Evolutionary conservation across 2,888 invertebrate genomes (phyloP), one percentile per base, ranked within the genome.

Genomic region (Campopleginae sp.): DNA sequence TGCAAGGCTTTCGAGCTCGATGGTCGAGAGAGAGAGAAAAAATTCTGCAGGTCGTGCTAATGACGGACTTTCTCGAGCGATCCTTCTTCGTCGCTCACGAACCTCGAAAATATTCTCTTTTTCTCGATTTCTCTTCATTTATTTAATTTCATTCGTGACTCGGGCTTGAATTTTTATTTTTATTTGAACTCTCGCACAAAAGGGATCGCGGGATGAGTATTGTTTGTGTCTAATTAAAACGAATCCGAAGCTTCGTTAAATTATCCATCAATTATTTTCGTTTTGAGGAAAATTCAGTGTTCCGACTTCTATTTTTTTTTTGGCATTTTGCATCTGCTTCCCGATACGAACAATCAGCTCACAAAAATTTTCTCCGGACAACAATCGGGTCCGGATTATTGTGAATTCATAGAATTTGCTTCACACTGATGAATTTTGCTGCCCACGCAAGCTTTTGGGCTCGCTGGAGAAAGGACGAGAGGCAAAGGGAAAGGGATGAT

Each of bases 401-500:
- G 48, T 8, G 1, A 23, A 10, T 23, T 10, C 51, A 1, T n/a
- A n/a, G n/a, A n/a, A n/a, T n/a, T 42, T 42, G 42, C 10, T 42
- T 4, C 8, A 42, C n/a, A n/a, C n/a, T n/a, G n/a, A n/a, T n/a
- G n/a, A n/a, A n/a, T n/a, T n/a, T n/a, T n/a, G n/a, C n/a, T n/a
- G n/a, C n/a, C n/a, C n/a, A n/a, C n/a, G n/a, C n/a, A n/a, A n/a
- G n/a, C n/a, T n/a, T n/a, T n/a, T n/a, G n/a, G n/a, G n/a, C n/a
- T n/a, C n/a, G n/a, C n/a, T n/a, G n/a, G 70, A 66, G 58, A n/a
- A n/a, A 8, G 42, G 61, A 0, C n/a, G 7, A 23, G 87, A 38
- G 38, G 7, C 6, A 7, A 0, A 38, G 38, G 5, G 38, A 38
- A 10, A 38, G 38, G 38, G 38, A 88, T 90, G 91, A 91, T 91